These are phyloP conservation scores for Podarcis cretensis DNA, from an alignment of 2,113 vertebrate genomes.

Conservation along the genomic window DNA sequence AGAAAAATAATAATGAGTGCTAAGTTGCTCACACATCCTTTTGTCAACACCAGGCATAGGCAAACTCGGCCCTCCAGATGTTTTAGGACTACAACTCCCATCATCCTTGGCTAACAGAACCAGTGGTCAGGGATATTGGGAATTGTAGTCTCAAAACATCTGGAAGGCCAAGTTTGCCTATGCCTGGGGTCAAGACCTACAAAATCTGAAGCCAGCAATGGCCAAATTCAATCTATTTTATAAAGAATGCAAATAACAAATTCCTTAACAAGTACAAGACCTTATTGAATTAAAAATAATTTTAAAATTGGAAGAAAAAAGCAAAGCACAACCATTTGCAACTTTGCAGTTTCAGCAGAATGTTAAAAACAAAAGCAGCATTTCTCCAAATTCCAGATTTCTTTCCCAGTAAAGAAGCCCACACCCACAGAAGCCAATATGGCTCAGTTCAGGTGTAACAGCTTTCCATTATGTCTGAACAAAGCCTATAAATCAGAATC, in stretches of 20 bases:
- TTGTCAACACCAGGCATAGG: too few species aligned
- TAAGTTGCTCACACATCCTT: neutral
- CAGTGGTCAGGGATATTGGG: too few species aligned
- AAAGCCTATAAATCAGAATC: neutral
- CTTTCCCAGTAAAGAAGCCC: neutral
- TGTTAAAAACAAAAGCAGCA: conserved; percentile 18
- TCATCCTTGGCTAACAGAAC: too few species aligned
- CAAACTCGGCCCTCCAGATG: too few species aligned
- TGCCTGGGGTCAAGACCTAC: neutral
- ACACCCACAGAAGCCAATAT: neutral
- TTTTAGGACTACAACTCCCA: too few species aligned
- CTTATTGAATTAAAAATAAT: neutral
- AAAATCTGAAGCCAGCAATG: neutral
- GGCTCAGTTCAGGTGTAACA: neutral
- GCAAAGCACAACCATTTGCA: neutral
- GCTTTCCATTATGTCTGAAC: neutral
- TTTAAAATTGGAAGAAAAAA: neutral
- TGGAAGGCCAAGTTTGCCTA: too few species aligned
- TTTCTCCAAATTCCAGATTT: neutral
- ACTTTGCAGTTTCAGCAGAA: neutral
- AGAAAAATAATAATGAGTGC: neutral
- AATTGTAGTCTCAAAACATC: too few species aligned
- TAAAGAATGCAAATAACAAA: neutral
- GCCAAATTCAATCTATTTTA: neutral
- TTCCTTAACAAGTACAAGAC: neutral